Evolutionary conservation across 2,113 vertebrate species (phyloP).

Genomic region (Thermophis baileyi): DNA sequence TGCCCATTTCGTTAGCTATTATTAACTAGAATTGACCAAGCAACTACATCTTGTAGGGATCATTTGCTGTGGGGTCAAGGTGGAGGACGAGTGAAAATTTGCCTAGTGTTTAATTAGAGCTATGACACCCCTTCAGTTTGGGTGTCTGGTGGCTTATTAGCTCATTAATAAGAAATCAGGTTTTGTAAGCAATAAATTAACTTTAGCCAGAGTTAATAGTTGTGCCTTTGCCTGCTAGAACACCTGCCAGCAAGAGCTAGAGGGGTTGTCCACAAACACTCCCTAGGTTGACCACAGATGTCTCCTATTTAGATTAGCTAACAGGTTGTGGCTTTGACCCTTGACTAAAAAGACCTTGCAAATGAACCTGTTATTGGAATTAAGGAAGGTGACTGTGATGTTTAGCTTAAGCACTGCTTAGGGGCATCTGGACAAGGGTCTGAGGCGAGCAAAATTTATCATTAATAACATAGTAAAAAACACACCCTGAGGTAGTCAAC

Average conservation of each 20-base stretch:
- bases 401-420: not conserved
- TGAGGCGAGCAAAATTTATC: not conserved
- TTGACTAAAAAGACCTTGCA: not conserved
- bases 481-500: not conserved
- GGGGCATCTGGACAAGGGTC: not conserved
- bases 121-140: not conserved
- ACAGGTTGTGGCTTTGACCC: not conserved
- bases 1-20: not conserved
- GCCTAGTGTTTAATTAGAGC: not conserved
- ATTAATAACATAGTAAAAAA: not conserved
- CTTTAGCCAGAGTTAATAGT: not conserved
- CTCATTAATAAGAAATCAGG: not conserved
- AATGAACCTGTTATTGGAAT: not conserved
- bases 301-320: not conserved
- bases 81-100: not conserved
- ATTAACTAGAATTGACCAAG: not conserved
- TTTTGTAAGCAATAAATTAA: not conserved
- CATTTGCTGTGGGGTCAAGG: not conserved
- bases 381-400: not conserved
- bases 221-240: not conserved
- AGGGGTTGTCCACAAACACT: not conserved
- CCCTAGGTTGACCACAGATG: not conserved
- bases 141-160: not conserved
- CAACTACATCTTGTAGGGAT: not conserved
- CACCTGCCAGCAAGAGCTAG: not conserved